Evolutionary conservation across 2,113 vertebrate species (phyloP), one percentile per base, ranked within the genome.

Genomic region (Mustela lutreola): DNA sequence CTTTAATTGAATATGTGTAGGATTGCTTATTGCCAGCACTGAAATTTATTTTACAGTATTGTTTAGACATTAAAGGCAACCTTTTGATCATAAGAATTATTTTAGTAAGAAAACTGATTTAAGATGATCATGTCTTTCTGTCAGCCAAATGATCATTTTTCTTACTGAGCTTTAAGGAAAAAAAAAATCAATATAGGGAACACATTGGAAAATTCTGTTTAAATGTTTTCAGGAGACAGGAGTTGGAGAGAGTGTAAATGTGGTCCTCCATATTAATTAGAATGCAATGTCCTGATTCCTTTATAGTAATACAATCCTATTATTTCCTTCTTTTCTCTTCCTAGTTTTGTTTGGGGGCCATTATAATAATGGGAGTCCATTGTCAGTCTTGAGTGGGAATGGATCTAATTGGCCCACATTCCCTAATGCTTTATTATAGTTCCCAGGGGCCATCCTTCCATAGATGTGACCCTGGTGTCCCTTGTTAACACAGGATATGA

Each of bases 81-180:
- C 33, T 80, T 93, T 84, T 91, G 31, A 81, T 90, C 56, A 91
- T 58, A 88, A 96, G 33, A 28, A 97, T 93, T 96, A 92, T 94
- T 86, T 78, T 31, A 87, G 60, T 75, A 45, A 90, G 60, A 85
- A 96, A 76, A 26, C n/a, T 95, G 48, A 71, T 90, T 90, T 75
- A 95, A 96, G 42, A 87, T 86, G 53, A 56, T 81, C 31, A 56
- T 2, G 3, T 91, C n/a, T 95, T 97, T 97, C 60, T 33, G 85
- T 88, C 24, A 85, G 56, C n/a, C 24, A 85, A 63, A 90, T 75
- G n/a, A 45, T 91, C 7, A 63, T 91, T 96, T 92, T 94, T 88
- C 36, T 80, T 80, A 84, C 60, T 97, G 82, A 92, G 48, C 42
- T 92, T 92, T n/a, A 79, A 81, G 45, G 5, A 16, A 88, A 92